Conservation (phyloP, 2,888 invertebrate genomes). For the Oligia latruncula region DNA sequence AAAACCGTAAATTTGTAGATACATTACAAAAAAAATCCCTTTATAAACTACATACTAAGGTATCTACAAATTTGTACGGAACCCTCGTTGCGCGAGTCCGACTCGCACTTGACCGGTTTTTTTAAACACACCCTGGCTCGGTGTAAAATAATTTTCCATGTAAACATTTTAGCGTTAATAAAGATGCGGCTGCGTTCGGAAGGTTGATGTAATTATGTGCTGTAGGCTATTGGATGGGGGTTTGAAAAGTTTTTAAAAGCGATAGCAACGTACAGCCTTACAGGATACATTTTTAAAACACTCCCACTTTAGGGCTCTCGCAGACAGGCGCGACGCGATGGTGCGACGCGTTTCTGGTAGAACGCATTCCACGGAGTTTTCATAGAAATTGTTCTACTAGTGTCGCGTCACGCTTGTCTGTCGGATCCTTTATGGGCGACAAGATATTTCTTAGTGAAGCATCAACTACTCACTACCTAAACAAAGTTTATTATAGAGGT, state of each 20-base stretch:
- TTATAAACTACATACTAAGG: no score
- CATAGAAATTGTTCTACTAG: not conserved
- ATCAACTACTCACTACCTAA: not conserved
- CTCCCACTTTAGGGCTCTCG: not conserved
- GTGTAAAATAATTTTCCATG: constrained; percentile 78
- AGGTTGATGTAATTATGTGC: constrained; percentile 59
- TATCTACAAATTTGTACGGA: no score
- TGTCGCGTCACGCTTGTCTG: not conserved
- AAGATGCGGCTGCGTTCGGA: constrained; percentile 72
- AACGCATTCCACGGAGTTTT: not conserved
- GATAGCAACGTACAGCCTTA: not conserved
- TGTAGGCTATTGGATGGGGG: constrained; percentile 22
- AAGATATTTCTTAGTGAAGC: not conserved
- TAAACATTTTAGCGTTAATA: constrained; percentile 83
- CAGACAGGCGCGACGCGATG: no score
- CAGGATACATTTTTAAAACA: not conserved
- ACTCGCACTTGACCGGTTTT: constrained; percentile 10
- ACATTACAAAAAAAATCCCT: no score
- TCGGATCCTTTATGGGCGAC: not conserved
- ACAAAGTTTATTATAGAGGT: not conserved
- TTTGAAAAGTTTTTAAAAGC: constrained; percentile 30
- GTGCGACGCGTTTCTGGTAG: no score
- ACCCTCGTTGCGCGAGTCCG: no score
- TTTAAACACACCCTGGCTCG: constrained; percentile 74
- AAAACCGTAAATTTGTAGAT: no score